Evolutionary conservation across 2,113 vertebrate genomes (phyloP), one percentile per base, ranked within the genome.

Genomic region (Athene noctua): DNA sequence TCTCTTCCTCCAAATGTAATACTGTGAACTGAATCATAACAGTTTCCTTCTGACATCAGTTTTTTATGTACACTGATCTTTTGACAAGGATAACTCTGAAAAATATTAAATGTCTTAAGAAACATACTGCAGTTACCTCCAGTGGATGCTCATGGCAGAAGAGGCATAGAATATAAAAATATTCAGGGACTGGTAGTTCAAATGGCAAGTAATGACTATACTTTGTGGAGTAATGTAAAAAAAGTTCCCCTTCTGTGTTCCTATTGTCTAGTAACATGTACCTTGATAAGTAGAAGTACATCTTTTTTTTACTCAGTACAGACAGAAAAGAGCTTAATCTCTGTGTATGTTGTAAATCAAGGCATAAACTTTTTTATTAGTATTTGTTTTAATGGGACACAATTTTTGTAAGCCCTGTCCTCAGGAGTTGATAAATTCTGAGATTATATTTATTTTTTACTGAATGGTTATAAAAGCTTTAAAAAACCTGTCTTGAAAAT

Each of bases 401-500:
- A 10, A 38, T 65, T 72, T 73, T 80, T 18, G 19, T 54, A 55
- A 86, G 2, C 8, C 13, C 4, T 71, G 1, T 68, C n/a, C 34
- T 63, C 3, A 3, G 3, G 4, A 44, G 4, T 13, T 2, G 7
- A n/a, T 72, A 79, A 62, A 72, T 91, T 79, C 52, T 75, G 49
- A 68, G n/a, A 27, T 26, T 68, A 21, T 80, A 44, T 59, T 57
- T 84, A 30, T 27, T 57, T 93, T 84, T 75, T 61, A 71, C 21
- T 46, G 30, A 84, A 62, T 34, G 5, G 2, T 44, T 91, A 61
- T 19, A 81, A 86, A 95, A 85, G 34, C 16, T 77, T 90, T 62
- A 52, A 92, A 96, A 93, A 94, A 77, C 3, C 11, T 54, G 18
- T 79, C 65, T 94, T 66, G 59, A 94, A 97, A 96, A 81, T 54